Evolutionary conservation across 2,797 vertebrate species (phyloP).

Genomic region (Betta splendens): DNA sequence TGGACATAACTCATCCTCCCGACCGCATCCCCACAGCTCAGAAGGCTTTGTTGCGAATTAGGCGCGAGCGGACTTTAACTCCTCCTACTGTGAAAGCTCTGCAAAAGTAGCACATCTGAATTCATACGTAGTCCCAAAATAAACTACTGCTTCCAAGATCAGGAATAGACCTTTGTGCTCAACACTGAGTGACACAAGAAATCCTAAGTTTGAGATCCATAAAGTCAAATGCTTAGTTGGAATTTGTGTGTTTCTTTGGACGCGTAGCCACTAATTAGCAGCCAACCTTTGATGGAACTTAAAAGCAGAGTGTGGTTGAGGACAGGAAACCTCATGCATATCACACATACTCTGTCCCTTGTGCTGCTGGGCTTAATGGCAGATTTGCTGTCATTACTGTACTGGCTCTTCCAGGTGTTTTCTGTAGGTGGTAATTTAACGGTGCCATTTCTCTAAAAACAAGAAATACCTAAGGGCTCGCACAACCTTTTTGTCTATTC

Average conservation of each 20-base stretch:
- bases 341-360: constrained; percentile 20
- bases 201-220: constrained; percentile 8
- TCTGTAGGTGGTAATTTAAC: constrained; percentile 60
- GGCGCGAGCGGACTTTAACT: too few species aligned
- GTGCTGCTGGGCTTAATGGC: constrained; percentile 43
- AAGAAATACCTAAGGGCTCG: constrained; percentile 44
- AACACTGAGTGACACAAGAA: not conserved
- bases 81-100: too few species aligned
- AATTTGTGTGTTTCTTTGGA: not conserved
- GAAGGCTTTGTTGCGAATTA: not conserved
- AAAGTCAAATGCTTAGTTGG: constrained; percentile 4
- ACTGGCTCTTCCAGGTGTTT: constrained; percentile 61
- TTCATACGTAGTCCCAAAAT: not conserved
- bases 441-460: constrained; percentile 40
- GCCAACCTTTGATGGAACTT: constrained; percentile 22
- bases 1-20: not conserved
- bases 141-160: constrained; percentile 3
- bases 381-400: constrained; percentile 55
- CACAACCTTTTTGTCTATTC: constrained; percentile 21
- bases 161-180: constrained; percentile 3
- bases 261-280: constrained; percentile 14
- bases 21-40: not conserved
- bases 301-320: constrained; percentile 31
- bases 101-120: too few species aligned
- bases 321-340: constrained; percentile 17